Base-by-base conservation (phyloP, 1,140 invertebrate genomes). In the Drosophila hydei region DNA sequence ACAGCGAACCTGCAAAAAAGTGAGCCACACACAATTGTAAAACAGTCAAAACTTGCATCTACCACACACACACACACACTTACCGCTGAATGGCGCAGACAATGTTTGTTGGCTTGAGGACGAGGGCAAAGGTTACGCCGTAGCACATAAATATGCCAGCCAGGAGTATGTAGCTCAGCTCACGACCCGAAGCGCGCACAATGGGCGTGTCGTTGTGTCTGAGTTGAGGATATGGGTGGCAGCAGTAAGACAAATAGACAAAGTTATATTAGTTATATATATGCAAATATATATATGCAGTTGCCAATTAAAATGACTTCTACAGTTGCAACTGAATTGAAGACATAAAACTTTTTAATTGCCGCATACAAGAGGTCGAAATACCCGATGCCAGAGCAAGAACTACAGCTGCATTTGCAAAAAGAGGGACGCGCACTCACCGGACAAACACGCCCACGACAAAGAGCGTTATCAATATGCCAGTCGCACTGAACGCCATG, bases 111-210 rank as follows among this genome's bases (percentile, higher is more conserved):
- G 96, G 96, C 65, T 95, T 94, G 9, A 97, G 91, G 4, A 98
- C 95, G 9, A 98, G 93, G 1, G 95, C 94, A 90, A 97, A 97
- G 4, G 97, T 97, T 60, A 98, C 95, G 47, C 95, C 94, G 92
- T 98, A 98, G 92, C 97, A 98, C 91, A 97, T 94, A 45, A 98
- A 93, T 73, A 98, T 96, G 4, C 97, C 97, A 18, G 93, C 94
- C n/a, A 98, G 92, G 40, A 98, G 94, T 3, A 98, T 95, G 89
- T 96, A 97, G 68, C 96, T 97, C 36, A 98, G 93, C 92, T 98
- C 97, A 59, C 97, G 93, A 2, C 97, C 97, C 6, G 96, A 97
- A 0, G 97, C 97, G 69, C 97, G 94, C 30, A 98, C 97, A 23
- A 98, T 96, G 0, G 97, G 97, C 1, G 97, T 97, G 70, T 96